Percentiles rank a stretch among this genome's conserved stretches.
Conservation (phyloP, 2,888 invertebrate species). For the Strigamia transsilvanica region DNA sequence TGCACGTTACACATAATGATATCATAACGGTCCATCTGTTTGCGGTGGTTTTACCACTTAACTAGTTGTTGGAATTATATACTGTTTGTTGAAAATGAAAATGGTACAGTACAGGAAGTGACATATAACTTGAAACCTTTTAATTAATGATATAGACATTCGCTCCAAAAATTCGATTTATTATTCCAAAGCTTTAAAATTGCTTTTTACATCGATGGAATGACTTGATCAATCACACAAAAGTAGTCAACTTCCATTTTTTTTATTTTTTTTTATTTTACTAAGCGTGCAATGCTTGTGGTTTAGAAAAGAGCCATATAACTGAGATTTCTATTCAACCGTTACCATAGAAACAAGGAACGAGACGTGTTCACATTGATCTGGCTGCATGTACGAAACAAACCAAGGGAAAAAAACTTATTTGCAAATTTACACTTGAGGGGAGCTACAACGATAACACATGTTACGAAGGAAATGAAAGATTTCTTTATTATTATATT, state of each 20-base stretch:
- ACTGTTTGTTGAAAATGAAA: background rate
- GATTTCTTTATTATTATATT: background rate
- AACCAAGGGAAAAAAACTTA: slow-evolving; percentile 1
- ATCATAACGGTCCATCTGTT: slow-evolving; percentile 41
- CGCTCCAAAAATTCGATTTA: background rate
- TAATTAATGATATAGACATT: background rate
- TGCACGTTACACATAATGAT: slow-evolving; percentile 37
- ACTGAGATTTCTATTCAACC: slow-evolving; percentile 11
- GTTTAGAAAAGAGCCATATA: background rate
- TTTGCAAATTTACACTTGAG: slow-evolving; percentile 26
- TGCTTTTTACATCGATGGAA: background rate
- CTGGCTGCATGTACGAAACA: slow-evolving; percentile 14
- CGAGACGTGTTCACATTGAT: slow-evolving; percentile 13
- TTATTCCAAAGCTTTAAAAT: background rate
- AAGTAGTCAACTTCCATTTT: background rate
- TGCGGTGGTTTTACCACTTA: slow-evolving; percentile 36
- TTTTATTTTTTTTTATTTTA: background rate
- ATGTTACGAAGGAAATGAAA: slow-evolving; percentile 7
- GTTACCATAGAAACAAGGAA: slow-evolving; percentile 42
- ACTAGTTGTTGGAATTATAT: slow-evolving; percentile 37
- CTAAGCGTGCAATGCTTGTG: background rate
- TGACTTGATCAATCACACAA: background rate
- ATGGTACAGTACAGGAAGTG: background rate
- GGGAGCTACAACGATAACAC: background rate
- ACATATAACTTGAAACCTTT: background rate